Conservation (phyloP, 1,140 invertebrate genomes). For the Olivierus martensii region DNA sequence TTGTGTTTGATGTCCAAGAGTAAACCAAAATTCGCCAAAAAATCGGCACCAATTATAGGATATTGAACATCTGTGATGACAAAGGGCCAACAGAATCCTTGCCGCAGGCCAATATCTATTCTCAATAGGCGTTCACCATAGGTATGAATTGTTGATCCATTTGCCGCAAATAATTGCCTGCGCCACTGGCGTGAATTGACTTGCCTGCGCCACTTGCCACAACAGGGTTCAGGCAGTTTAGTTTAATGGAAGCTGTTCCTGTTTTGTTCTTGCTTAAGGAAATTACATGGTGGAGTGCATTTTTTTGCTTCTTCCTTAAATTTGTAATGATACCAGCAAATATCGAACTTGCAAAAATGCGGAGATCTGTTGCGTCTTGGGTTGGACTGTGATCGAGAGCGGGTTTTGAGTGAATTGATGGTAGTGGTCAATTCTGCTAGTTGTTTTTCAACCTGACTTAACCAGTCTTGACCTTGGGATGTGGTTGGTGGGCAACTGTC, state of each 20-base stretch:
- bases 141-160: slow-evolving; percentile 1
- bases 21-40: slow-evolving; percentile 6
- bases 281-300: not conserved
- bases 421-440: no score
- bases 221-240: not conserved
- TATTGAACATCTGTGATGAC: slow-evolving; percentile 2
- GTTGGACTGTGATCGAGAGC: no score
- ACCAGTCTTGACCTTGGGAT: no score
- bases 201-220: not conserved
- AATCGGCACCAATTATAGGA: slow-evolving; percentile 12
- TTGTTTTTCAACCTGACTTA: no score
- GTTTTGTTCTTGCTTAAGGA: not conserved
- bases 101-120: slow-evolving; percentile 3
- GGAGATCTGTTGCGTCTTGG: no score
- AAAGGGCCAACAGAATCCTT: slow-evolving; percentile 2
- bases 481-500: no score
- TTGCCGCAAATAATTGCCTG: not conserved
- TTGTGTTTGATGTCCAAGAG: not conserved
- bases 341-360: no score
- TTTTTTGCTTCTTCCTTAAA: slow-evolving; percentile 8
- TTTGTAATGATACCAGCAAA: slow-evolving; percentile 11
- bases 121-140: not conserved
- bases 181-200: not conserved
- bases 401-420: no score
- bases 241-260: no score